Base-by-base conservation (phyloP, 2,113 vertebrate species). In the Sylvicapra grimmia region DNA sequence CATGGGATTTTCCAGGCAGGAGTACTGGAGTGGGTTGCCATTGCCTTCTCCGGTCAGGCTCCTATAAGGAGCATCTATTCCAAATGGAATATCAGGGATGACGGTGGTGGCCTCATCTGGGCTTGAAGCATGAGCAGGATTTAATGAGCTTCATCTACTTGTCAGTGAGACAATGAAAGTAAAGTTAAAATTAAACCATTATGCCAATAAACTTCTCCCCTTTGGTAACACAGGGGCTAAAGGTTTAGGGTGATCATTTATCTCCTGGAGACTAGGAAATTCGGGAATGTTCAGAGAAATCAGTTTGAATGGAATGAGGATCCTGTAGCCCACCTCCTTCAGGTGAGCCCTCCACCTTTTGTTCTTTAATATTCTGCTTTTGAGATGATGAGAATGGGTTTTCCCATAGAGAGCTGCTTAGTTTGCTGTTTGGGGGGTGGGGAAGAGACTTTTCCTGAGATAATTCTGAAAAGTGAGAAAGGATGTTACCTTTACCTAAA, bases 151-250 rank as follows among this genome's bases (percentile, higher is more conserved):
- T n/a, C 21, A 51, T 85, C 54, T 65, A 8, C 63, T 72, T 40
- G 65, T 96, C 79, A 94, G 63, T 36, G n/a, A 65, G 86, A 72
- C n/a, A 68, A 93, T 79, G 77, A 77, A 82, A 97, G 94, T 87
- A 47, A 44, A 97, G 97, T 97, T 97, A 97, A 97, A 84, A 86
- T 98, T 97, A 98, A 98, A 68, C 89, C 33, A 15, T 1, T 53
- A 14, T 2, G 31, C 56, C 84, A 93, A 93, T 87, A 92, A 75
- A 93, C 63, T n/a, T 13, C 29, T 95, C 56, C 33, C 25, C 19
- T 49, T 53, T 75, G 13, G 23, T n/a, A 59, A 89, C 31, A 31
- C 4, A 44, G 49, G 18, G 92, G 31, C 85, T 75, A 95, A 95
- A 96, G 93, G 77, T 86, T 94, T 83, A 40, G 86, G 63, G 29